Base-by-base conservation (phyloP, 2,888 invertebrate species). In the Lacanobia wlatinum region DNA sequence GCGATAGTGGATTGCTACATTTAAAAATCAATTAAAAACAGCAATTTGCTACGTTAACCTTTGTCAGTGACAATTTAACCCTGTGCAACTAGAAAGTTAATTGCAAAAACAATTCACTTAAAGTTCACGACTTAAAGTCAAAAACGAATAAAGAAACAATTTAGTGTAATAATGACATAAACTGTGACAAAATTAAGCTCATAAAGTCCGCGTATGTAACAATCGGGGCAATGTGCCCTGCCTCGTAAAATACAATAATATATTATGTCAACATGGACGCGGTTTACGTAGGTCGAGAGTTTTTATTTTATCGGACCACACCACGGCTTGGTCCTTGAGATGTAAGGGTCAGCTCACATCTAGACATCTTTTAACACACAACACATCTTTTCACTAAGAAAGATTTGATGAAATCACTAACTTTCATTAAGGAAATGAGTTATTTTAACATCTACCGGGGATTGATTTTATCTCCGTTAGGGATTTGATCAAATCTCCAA, bases 291-390 rank as follows among this genome's bases (percentile, higher is more conserved):
- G 87, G 85, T 48, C 61, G 83, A 73, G 62, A 53, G 67, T 84
- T 85, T 83, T 86, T 79, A 73, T 84, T 76, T 76, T 67, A 79
- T 78, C 74, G 73, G 86, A 84, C 85, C 87, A 85, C 87, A 86
- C 85, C 23, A 70, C 69, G 28, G 62, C 12, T 52, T 56, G 56
- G 80, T 73, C 83, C 85, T 86, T 84, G 85, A 78, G 59, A 63
- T 71, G 65, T 71, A 14, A 40, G 40, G 59, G 21, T 59, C 2
- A 16, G 21, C 12, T 40, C 40, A 40, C 40, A 58, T 0, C 18
- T 18, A n/a, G 10, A 10, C 56, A 28, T 28, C 28, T 28, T 28
- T 2, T 28, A 28, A 28, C 28, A 28, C 28, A 28, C 28, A 2
- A 28, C 28, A 28, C 28, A 28, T 28, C 28, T 28, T 28, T 28